Evolutionary conservation across 2,113 vertebrate genomes (phyloP).

Genomic region (Hypocryptadius cinnamomeus): DNA sequence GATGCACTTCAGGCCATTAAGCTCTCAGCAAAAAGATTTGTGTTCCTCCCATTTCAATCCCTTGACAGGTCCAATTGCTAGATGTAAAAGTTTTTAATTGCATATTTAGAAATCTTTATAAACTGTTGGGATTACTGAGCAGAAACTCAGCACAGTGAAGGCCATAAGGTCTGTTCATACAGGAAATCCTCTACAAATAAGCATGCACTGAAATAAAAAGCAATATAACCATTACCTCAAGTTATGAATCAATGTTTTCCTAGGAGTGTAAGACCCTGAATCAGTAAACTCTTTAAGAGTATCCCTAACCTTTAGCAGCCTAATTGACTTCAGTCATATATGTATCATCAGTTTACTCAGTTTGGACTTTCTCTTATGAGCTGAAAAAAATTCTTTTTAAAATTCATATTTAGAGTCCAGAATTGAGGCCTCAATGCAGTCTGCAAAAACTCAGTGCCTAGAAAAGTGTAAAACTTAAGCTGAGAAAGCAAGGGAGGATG

Average conservation of each 20-base stretch:
- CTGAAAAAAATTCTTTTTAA: neutral
- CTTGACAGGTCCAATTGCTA: neutral
- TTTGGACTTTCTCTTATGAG: neutral
- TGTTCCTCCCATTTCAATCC: neutral
- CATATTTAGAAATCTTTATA: conserved; percentile 13
- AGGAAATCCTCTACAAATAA: conserved; percentile 1
- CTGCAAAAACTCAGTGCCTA: neutral
- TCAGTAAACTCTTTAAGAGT: neutral
- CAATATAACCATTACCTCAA: neutral
- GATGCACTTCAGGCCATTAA: neutral
- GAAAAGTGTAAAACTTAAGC: neutral
- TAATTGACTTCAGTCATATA: neutral
- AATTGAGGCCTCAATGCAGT: neutral
- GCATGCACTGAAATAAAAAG: neutral
- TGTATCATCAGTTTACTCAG: neutral
- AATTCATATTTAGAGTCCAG: neutral
- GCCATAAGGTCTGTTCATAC: neutral
- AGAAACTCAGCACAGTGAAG: neutral
- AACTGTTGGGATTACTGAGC: conserved; percentile 1
- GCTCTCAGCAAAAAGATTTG: neutral
- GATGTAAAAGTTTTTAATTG: conserved; percentile 33
- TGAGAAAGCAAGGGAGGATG: neutral
- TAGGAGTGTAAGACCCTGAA: neutral
- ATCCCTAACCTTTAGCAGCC: neutral
- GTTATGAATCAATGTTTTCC: neutral